Evolutionary conservation across 2,113 vertebrate genomes (phyloP).

Genomic region (Sitta europaea): DNA sequence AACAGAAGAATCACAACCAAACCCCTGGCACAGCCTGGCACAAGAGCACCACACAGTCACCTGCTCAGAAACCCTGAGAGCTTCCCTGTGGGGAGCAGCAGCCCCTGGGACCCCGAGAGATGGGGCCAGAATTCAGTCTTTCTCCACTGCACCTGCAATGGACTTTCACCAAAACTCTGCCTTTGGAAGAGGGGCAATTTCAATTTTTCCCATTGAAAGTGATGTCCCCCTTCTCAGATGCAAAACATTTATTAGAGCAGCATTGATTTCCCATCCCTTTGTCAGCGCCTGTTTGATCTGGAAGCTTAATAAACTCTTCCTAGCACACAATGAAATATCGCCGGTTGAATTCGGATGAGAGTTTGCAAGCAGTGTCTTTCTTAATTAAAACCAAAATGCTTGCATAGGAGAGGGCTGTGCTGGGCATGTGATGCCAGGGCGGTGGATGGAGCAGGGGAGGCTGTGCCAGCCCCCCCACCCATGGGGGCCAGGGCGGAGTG

Average conservation of each 20-base stretch:
- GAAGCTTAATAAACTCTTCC: conserved; percentile 60
- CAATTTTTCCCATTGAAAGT: not conserved
- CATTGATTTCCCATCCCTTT: not conserved
- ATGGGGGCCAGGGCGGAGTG: too few species aligned
- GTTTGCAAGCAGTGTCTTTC: conserved; percentile 37
- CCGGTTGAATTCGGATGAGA: conserved; percentile 43
- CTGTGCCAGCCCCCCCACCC: not conserved
- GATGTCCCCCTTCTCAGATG: not conserved
- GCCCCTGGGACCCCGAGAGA: rapidly evolving
- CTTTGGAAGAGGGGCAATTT: not conserved
- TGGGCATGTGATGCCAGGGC: not conserved
- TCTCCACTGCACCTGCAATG: not conserved
- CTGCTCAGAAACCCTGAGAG: rapidly evolving
- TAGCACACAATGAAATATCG: conserved; percentile 58
- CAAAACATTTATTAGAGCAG: conserved; percentile 43
- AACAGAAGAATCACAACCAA: not conserved
- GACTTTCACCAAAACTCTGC: not conserved
- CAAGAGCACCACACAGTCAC: rapidly evolving
- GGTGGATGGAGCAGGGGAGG: not conserved
- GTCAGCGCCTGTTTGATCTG: conserved; percentile 13
- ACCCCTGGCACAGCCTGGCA: not conserved
- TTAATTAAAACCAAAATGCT: conserved; percentile 54
- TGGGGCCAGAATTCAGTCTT: rapidly evolving
- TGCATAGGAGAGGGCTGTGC: not conserved
- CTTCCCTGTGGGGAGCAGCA: not conserved